Percentiles rank a stretch among this genome's conserved stretches.
These are phyloP conservation scores for Alethe castanea DNA, from an alignment of 2,113 vertebrate species.

Conservation along the genomic window DNA sequence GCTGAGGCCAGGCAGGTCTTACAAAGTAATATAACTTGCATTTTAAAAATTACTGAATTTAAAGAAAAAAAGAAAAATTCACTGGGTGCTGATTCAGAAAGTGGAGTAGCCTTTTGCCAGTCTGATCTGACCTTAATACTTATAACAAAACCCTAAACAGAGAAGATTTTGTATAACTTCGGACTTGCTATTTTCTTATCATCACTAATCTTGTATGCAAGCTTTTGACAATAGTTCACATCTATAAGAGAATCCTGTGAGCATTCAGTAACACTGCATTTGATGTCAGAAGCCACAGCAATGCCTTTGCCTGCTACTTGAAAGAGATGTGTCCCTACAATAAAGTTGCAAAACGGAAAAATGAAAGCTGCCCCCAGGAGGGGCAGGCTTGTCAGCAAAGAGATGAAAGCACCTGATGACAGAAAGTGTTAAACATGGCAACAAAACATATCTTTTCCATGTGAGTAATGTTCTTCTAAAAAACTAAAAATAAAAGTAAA, in stretches of 20 bases:
- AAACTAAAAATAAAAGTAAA: not conserved
- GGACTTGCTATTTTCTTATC: not conserved
- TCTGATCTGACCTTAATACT: not conserved
- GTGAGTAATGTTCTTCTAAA: not conserved
- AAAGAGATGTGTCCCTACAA: not conserved
- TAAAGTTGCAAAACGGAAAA: not conserved
- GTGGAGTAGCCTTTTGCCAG: not conserved
- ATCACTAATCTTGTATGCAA: not conserved
- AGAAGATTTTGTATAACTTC: not conserved
- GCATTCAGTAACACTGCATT: not conserved
- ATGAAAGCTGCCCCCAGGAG: not conserved
- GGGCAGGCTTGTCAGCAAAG: not conserved
- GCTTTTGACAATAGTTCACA: not conserved
- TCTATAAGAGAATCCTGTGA: not conserved
- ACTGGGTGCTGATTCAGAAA: not conserved
- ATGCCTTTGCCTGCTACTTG: not conserved
- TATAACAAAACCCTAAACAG: not conserved
- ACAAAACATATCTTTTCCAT: not conserved
- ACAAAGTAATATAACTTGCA: not conserved
- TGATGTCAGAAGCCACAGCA: not conserved
- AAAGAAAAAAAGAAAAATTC: not conserved
- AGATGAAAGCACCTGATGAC: not conserved
- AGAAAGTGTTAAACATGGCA: not conserved
- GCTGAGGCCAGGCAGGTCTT: not conserved
- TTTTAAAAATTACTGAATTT: not conserved